Percentiles rank a stretch among this genome's conserved stretches.
phyloP scores from a whole-genome alignment of 2,888 invertebrate genomes.

The Amphipoea oculea region DNA sequence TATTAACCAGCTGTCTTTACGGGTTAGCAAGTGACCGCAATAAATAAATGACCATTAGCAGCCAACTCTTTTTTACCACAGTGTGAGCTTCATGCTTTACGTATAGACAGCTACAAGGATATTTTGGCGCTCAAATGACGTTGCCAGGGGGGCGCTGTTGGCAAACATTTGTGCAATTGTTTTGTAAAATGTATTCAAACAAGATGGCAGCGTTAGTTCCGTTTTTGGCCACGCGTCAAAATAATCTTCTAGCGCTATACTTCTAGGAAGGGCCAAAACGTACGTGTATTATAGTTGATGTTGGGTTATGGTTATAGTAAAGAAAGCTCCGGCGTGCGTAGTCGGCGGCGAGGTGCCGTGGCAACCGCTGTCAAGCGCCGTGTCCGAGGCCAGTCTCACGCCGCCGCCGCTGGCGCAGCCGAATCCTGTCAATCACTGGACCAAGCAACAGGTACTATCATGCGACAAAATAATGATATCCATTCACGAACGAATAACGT shows the following conservation, averaged over 20 bases:
- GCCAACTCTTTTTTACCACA: not conserved
- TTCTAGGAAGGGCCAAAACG: slow-evolving; percentile 27
- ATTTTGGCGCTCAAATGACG: not conserved
- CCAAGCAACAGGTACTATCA: slow-evolving; percentile 91
- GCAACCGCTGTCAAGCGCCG: slow-evolving; percentile 89
- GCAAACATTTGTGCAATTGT: not conserved
- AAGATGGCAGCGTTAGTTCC: not conserved
- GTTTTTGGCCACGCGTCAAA: not conserved
- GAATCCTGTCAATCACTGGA: slow-evolving; percentile 91
- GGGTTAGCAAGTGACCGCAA: not conserved
- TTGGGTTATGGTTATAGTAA: slow-evolving; percentile 85
- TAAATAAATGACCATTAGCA: not conserved
- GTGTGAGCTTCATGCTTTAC: slow-evolving; percentile 20
- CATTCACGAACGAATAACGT: not conserved
- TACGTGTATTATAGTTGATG: slow-evolving; percentile 49
- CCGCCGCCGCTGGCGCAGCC: slow-evolving; percentile 83
- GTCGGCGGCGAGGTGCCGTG: slow-evolving; percentile 90
- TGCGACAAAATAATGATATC: too few relatives aligned
- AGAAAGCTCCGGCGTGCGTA: slow-evolving; percentile 90
- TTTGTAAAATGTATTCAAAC: slow-evolving; percentile 1
- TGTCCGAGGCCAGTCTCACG: slow-evolving; percentile 85
- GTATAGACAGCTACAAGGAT: not conserved
- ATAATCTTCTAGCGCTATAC: slow-evolving; percentile 3
- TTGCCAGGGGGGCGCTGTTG: not conserved
- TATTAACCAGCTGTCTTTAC: not conserved